Evolutionary conservation across 2,888 invertebrate genomes (phyloP), one percentile per base, ranked within the genome.

Genomic region (Melieria picta): DNA sequence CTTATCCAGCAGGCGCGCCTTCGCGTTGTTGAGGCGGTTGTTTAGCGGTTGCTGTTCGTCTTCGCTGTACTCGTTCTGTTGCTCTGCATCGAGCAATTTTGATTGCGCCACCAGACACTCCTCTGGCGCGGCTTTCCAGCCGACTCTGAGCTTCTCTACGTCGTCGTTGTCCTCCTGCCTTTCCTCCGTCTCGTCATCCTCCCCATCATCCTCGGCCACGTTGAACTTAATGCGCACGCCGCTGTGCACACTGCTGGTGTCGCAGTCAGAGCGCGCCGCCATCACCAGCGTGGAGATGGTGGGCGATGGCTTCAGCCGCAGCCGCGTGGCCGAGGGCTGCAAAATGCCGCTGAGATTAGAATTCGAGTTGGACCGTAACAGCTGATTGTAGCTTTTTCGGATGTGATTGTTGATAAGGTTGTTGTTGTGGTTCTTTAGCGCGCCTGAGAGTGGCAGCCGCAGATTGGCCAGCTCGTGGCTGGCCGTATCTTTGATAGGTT

Each of bases 401-500:
- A 45, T 13, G 66, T 50, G 60, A 46, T 50, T 46, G 65, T 75
- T 75, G 13, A 52, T 56, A 52, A 58, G n/a, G 61, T 71, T 77
- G 67, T 75, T 78, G 30, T 72, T 77, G 65, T 83, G 83, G 60
- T 76, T 77, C 68, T 81, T 83, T 0, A 84, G 79, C 4, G 84
- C 79, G 1, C 83, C 83, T 60, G 84, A 84, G 0, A 84, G 71
- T 0, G 84, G 84, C 55, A 84, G 75, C 4, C 84, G 83, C 47
- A 84, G 80, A 65, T 84, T 79, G 43, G 81, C 83, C 74, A 84
- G 72, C 69, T 84, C 83, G 79, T 80, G 80, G 75, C 76, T 78
- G 30, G 30, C 30, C 57, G 30, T 68, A 11, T 76, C 77, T 43
- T 77, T 76, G 57, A 46, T 58, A 5, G 71, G 64, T 9, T 74